These are phyloP conservation scores for Synodontis membranacea DNA, from an alignment of 2,113 vertebrate species.

Conservation along the genomic window DNA sequence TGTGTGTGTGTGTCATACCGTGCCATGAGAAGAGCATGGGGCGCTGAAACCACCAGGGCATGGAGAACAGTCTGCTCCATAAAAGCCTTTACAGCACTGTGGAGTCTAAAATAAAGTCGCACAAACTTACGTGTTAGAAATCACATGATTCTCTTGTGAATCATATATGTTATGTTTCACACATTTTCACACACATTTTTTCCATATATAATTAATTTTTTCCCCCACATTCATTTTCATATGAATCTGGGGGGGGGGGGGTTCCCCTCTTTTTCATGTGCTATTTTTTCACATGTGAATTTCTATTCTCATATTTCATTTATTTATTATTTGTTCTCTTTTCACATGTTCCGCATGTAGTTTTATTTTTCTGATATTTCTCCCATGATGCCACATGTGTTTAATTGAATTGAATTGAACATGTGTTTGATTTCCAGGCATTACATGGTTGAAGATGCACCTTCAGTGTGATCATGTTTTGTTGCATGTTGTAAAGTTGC, in stretches of 20 bases:
- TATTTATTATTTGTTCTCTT: not conserved
- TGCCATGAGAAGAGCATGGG: constrained; percentile 83
- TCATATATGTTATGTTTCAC: not conserved
- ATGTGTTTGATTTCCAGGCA: not conserved
- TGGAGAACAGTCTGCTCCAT: constrained; percentile 79
- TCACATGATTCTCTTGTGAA: not conserved
- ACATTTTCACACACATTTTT: not conserved
- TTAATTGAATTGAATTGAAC: too few relatives aligned
- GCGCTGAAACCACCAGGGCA: constrained; percentile 84
- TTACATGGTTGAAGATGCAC: too few relatives aligned
- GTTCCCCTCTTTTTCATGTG: not conserved
- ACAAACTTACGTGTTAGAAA: not conserved
- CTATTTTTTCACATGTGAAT: not conserved
- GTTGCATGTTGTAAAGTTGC: too few relatives aligned
- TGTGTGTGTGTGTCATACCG: constrained; percentile 68
- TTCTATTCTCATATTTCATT: not conserved
- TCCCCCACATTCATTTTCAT: not conserved
- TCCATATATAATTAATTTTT: not conserved
- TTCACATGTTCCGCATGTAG: not conserved
- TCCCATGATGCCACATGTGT: not conserved
- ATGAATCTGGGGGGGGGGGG: too few relatives aligned
- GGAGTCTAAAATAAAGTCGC: constrained; percentile 68
- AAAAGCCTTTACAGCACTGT: constrained; percentile 88
- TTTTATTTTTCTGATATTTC: not conserved
- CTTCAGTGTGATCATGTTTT: not conserved